Evolutionary conservation across 2,113 vertebrate species (phyloP), one percentile per base, ranked within the genome.

Genomic region (Murina feae): DNA sequence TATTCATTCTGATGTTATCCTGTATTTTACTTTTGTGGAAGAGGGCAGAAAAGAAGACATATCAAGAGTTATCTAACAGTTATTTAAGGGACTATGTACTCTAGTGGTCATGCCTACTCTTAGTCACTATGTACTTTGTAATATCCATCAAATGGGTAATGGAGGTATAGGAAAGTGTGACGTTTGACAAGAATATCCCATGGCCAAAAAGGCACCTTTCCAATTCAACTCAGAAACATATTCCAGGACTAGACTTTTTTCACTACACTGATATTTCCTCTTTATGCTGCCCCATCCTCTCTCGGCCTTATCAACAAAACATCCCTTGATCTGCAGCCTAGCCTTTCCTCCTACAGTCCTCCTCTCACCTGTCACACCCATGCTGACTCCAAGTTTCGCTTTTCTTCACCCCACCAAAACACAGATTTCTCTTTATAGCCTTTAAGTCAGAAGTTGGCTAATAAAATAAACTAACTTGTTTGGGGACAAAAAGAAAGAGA

Each of bases 401-500:
- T 66, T 58, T 89, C 89, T 49, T 89, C 28, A 84, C 42, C 23
- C 51, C 68, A 80, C 44, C 60, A 81, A 91, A 96, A 68, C 21
- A 89, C 32, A 63, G 58, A 17, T 74, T 86, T 91, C 49, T 94
- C 37, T 85, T 92, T 96, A 21, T 72, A 53, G 42, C 35, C 85
- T 79, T 78, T 72, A 92, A 39, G 23, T 84, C 30, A 93, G 94
- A 63, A 84, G 17, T 28, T 87, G 81, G 28, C 44, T 83, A 97
- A 71, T 55, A 92, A 90, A 30, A 81, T 81, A 79, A 92, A 88
- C 39, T 87, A 72, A 91, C 65, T 78, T 94, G 65, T 68, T 88
- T 89, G 28, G 25, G 47, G 39, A 6, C 44, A 82, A 86, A 66
- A 84, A 72, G 13, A 63, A 72, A 37, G 18, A 90, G 42, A 80